phyloP scores from a whole-genome alignment of 2,797 vertebrate species.

The Eulemur albifrons region DNA sequence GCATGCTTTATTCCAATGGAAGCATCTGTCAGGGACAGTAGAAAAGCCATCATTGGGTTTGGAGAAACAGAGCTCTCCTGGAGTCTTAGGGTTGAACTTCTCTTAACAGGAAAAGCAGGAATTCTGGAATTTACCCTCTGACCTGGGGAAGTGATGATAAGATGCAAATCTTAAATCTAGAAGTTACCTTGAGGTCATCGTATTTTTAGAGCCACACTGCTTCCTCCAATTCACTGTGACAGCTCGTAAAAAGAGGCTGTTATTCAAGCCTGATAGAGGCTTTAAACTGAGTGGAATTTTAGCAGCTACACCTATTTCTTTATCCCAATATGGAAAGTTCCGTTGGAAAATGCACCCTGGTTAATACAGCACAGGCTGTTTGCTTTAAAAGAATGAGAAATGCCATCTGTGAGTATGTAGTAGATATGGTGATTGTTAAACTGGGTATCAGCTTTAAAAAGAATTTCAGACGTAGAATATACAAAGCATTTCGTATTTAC shows the following conservation, averaged over 20 bases:
- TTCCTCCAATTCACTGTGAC: neutral
- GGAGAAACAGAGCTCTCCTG: neutral
- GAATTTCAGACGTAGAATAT: neutral
- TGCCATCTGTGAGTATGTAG: neutral
- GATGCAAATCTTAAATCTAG: neutral
- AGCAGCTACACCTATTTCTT: neutral
- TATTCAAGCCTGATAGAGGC: neutral
- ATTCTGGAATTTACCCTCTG: neutral
- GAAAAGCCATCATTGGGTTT: neutral
- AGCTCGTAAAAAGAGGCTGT: neutral
- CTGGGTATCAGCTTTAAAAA: neutral
- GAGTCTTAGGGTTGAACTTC: neutral
- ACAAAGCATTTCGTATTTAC: neutral
- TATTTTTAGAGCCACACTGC: neutral
- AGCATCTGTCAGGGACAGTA: neutral
- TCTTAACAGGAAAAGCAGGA: neutral
- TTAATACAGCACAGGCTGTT: neutral
- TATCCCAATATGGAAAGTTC: neutral
- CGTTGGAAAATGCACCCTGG: neutral
- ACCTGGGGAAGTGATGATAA: neutral
- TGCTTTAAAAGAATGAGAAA: slow-evolving; percentile 37
- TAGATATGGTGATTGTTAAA: neutral
- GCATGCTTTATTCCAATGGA: neutral
- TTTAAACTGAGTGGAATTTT: neutral
- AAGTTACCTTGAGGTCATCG: neutral